These are phyloP conservation scores for Nemapogon koenigi DNA, from an alignment of 2,888 invertebrate species.

Conservation along the genomic window DNA sequence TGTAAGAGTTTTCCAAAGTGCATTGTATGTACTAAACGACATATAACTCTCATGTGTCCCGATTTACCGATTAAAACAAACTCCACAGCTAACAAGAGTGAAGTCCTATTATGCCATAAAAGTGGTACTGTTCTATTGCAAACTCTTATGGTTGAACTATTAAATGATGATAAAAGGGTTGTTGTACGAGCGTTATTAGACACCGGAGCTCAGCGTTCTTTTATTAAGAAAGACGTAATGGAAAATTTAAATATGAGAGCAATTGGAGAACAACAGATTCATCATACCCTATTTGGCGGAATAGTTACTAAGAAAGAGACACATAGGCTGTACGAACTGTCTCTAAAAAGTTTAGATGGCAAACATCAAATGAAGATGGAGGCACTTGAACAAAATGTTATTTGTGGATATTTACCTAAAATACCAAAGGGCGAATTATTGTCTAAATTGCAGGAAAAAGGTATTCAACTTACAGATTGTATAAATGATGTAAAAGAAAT, in stretches of 20 bases:
- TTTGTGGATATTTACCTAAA: conserved; percentile 2
- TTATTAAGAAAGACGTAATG: background rate
- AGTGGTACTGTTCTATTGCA: background rate
- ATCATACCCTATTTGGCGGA: background rate
- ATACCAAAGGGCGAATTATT: background rate
- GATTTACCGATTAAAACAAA: background rate
- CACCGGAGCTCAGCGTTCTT: conserved; percentile 2
- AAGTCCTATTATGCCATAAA: background rate
- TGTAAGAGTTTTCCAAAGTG: background rate
- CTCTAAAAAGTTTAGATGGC: conserved; percentile 1
- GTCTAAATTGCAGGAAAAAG: background rate
- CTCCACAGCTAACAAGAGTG: no score
- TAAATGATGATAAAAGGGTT: background rate
- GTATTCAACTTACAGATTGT: background rate
- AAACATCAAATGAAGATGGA: background rate
- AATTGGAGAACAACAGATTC: background rate
- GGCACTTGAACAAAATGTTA: background rate
- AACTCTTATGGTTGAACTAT: background rate
- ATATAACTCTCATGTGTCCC: conserved; percentile 2
- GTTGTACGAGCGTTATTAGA: conserved; percentile 2
- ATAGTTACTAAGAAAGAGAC: background rate
- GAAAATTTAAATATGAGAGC: background rate
- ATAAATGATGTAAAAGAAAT: background rate
- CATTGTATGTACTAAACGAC: background rate
- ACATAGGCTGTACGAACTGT: background rate